phyloP scores from a whole-genome alignment of 2,888 invertebrate genomes.

The Eristalis arbustorum region DNA sequence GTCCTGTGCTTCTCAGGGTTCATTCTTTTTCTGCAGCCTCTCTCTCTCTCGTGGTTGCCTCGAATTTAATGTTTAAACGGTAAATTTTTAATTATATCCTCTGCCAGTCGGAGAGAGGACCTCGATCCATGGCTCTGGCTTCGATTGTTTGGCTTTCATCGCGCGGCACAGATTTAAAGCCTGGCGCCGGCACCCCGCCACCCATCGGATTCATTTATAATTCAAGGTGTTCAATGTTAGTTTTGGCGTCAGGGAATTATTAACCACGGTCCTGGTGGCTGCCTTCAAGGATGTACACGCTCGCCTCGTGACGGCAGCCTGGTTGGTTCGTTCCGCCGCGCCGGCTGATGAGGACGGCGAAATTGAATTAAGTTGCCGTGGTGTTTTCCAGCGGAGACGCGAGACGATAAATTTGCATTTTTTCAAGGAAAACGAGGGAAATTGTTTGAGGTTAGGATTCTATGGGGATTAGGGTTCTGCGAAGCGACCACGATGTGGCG shows the following conservation, averaged over 20 bases:
- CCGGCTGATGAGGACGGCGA: not conserved
- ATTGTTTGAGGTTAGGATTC: not conserved
- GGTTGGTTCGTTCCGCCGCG: not conserved
- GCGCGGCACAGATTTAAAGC: not conserved
- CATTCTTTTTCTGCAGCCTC: constrained; percentile 13
- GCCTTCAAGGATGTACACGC: not conserved
- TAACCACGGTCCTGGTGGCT: not conserved
- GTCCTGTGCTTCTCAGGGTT: not conserved
- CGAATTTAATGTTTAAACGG: constrained; percentile 39
- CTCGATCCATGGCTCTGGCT: not conserved
- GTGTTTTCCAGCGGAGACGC: not conserved
- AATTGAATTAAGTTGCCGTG: constrained; percentile 58
- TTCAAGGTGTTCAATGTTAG: constrained; percentile 51
- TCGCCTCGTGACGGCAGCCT: not conserved
- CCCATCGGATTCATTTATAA: constrained; percentile 50
- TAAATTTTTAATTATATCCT: constrained; percentile 62
- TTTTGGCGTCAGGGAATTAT: constrained; percentile 41
- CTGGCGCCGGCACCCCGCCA: not conserved
- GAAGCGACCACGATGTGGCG: not conserved
- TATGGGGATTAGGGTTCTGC: not conserved
- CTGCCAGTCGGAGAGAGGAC: not conserved
- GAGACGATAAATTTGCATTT: not conserved
- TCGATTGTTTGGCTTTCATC: constrained; percentile 18
- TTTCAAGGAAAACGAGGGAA: not conserved
- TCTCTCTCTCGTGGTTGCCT: not conserved